Conservation (phyloP, 2,888 invertebrate genomes). For the Heliconius ismenius region DNA sequence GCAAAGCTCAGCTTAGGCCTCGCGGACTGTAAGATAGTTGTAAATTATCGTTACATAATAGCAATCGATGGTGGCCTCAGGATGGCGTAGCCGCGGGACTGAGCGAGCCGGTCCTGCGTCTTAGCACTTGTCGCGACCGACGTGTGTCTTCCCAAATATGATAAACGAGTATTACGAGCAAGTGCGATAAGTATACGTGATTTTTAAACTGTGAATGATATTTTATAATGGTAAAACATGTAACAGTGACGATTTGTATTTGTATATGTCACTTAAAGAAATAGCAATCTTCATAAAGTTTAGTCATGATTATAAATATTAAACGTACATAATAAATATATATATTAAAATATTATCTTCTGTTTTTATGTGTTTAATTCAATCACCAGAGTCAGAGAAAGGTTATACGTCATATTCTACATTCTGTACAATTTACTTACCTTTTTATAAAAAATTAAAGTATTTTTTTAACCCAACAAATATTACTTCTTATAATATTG, state of each 20-base stretch:
- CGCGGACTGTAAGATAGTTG: not conserved
- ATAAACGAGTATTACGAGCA: constrained; percentile 37
- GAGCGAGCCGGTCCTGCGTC: constrained; percentile 69
- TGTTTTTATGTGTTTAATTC: not conserved
- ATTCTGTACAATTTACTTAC: not conserved
- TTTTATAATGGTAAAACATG: constrained; percentile 14
- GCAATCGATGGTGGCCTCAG: constrained; percentile 59
- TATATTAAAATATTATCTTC: not conserved
- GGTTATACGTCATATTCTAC: not conserved
- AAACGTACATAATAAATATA: no score
- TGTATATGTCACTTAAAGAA: no score
- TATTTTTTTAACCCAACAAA: no score
- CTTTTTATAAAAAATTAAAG: no score
- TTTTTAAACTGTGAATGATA: constrained; percentile 50
- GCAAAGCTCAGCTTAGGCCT: not conserved
- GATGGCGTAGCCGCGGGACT: constrained; percentile 59
- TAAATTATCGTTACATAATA: constrained; percentile 59
- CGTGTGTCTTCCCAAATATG: constrained; percentile 40
- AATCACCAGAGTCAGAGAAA: not conserved
- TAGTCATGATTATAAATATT: no score
- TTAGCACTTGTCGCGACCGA: constrained; percentile 57
- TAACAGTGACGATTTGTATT: not conserved
- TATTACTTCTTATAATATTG: no score
- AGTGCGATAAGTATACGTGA: constrained; percentile 42
- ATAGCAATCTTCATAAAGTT: no score